These are phyloP conservation scores for Patella caerulea DNA, from an alignment of 2,888 invertebrate species.

Conservation along the genomic window DNA sequence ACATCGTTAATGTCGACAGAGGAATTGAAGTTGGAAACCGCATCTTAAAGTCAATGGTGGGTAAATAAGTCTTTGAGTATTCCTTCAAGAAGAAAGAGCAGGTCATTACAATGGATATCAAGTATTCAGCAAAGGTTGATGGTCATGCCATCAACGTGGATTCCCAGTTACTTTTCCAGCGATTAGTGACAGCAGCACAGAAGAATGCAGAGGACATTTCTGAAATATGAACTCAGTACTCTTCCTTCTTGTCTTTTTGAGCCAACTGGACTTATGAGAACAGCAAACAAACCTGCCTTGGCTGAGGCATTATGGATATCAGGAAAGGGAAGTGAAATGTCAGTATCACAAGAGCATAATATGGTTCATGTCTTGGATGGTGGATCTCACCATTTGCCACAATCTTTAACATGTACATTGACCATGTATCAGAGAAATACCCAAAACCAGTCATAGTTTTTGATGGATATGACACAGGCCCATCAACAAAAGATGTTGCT, in stretches of 20 bases:
- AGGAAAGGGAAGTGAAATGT: neutral
- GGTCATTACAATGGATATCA: constrained; percentile 26
- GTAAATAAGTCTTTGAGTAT: constrained; percentile 16
- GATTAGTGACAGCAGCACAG: constrained; percentile 29
- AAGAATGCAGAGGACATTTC: neutral
- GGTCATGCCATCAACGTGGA: constrained; percentile 30
- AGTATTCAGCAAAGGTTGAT: constrained; percentile 20
- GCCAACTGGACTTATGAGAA: constrained; percentile 15
- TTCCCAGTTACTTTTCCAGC: constrained; percentile 38
- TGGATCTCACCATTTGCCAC: constrained; percentile 27
- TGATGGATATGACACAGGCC: constrained; percentile 36
- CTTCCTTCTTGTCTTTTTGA: constrained; percentile 38
- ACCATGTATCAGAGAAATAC: constrained; percentile 24
- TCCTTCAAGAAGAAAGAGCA: constrained; percentile 33
- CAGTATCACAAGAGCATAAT: neutral
- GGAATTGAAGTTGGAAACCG: constrained; percentile 29
- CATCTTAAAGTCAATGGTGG: constrained; percentile 32
- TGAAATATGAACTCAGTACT: constrained; percentile 31
- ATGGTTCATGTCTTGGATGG: constrained; percentile 31
- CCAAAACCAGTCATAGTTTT: constrained; percentile 32
- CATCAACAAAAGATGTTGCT: constrained; percentile 35
- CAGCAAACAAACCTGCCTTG: constrained; percentile 32
- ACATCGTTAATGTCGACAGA: constrained; percentile 27
- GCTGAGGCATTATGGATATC: constrained; percentile 30
- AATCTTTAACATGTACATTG: constrained; percentile 22